Base-by-base conservation (phyloP, 1,140 invertebrate species). In the Lordiphosa clarofinis region DNA sequence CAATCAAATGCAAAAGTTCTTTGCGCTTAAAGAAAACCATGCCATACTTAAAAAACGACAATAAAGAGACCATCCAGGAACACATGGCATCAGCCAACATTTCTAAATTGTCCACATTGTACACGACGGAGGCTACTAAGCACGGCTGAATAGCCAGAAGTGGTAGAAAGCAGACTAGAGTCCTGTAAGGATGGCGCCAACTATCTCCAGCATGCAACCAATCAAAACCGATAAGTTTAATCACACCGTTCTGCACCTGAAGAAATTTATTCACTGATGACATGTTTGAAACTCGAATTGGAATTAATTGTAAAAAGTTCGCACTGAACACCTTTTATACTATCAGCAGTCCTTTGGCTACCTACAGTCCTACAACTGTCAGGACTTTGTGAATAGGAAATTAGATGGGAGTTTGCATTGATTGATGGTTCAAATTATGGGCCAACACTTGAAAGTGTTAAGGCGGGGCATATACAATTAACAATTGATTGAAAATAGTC, bases 21-120 rank as follows among this genome's bases (percentile, higher is more conserved):
- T 40, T 31, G 0, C 48, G 56, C 21, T 55, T 21, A 35, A 56
- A 60, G 0, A 76, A 24, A 2, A 76, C 62, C 50, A 76, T 52
- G n/a, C 50, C 54, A 13, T 69, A 75, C 47, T 74, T 74, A 6
- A 56, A 44, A 0, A 74, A 43, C 7, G 65, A 59, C 13, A 74
- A 37, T 4, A 69, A 35, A 7, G 73, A 56, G 1, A 74, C 38
- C 1, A 74, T 33, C 4, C 69, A 4, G 0, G 65, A 56, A 9
- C 61, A 65, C 50, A 74, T 40, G 9, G 50, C 65, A 54, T 74
- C 60, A 7, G 71, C 56, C 19, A 74, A 19, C 0, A 40, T 31
- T 37, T 74, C 56, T 2, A 73, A 44, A 4, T 54, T 49, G 13
- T 47, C 62, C 37, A 50, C 42, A 10, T 74, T 74, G 1, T 53